phyloP scores from a whole-genome alignment of 1,140 invertebrate genomes.

The Latrodectus geometricus region DNA sequence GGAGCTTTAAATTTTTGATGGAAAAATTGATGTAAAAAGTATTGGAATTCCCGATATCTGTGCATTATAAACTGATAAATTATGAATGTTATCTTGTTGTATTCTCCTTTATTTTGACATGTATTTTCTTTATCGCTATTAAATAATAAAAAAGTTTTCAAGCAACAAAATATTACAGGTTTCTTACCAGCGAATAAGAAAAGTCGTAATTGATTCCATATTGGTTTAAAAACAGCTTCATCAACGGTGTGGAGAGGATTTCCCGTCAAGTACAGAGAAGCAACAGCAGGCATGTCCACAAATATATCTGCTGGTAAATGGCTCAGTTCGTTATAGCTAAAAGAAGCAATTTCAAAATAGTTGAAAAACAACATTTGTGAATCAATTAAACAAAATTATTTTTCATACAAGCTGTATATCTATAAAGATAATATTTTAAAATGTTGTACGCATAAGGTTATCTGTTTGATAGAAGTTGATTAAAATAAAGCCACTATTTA shows the following conservation, averaged over 20 bases:
- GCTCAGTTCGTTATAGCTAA: conserved; percentile 22
- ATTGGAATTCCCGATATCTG: no score
- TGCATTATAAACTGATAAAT: no score
- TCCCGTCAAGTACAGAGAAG: conserved; percentile 32
- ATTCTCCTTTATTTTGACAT: no score
- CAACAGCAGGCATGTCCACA: conserved; percentile 16
- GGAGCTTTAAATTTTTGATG: no score
- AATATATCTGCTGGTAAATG: conserved; percentile 31
- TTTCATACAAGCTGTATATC: no score
- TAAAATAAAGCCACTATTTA: no score
- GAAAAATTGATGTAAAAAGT: no score
- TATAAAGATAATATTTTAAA: no score
- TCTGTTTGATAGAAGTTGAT: no score
- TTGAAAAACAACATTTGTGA: background rate
- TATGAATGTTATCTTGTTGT: no score
- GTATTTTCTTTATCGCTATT: no score
- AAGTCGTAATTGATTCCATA: conserved; percentile 21
- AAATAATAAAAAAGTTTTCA: background rate
- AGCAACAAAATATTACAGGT: background rate
- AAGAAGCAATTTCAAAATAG: background rate
- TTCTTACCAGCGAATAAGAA: conserved; percentile 32
- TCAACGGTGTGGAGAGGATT: conserved; percentile 29
- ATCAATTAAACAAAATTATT: background rate
- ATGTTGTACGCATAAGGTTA: no score
- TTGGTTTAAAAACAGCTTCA: conserved; percentile 28